phyloP scores from a whole-genome alignment of 2,888 invertebrate genomes.

The Amphipoea oculea region DNA sequence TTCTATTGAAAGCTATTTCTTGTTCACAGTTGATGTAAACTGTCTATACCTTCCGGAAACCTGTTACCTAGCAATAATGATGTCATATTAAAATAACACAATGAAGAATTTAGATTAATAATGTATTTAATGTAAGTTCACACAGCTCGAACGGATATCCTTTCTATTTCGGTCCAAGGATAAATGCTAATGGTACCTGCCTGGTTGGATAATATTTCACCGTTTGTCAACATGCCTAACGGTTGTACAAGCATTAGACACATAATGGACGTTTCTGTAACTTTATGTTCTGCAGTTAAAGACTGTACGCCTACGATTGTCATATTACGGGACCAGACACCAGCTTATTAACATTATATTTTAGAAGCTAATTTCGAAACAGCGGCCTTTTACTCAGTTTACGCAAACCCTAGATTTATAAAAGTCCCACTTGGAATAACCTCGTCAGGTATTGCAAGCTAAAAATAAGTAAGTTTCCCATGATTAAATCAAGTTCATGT shows the following conservation, averaged over 20 bases:
- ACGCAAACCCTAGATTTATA: not conserved
- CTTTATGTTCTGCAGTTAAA: conserved; percentile 44
- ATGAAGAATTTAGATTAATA: conserved; percentile 33
- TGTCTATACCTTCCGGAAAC: not conserved
- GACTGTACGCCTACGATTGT: conserved; percentile 49
- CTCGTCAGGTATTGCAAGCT: not conserved
- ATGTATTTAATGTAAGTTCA: conserved; percentile 68
- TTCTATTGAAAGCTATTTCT: not conserved
- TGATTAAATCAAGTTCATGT: not conserved
- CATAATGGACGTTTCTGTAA: conserved; percentile 59
- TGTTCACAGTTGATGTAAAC: not conserved
- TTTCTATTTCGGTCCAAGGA: conserved; percentile 88
- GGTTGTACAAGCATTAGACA: conserved; percentile 65
- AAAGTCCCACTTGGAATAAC: not conserved
- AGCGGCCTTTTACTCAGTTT: not conserved
- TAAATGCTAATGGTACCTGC: conserved; percentile 82
- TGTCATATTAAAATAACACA: conserved; percentile 25
- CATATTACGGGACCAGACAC: conserved; percentile 14
- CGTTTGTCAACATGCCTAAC: conserved; percentile 76
- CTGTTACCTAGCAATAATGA: conserved; percentile 1
- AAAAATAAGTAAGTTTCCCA: not conserved
- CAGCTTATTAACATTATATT: conserved; percentile 15
- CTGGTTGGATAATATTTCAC: conserved; percentile 78
- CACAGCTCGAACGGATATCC: conserved; percentile 87
- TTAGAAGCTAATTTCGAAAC: conserved; percentile 13